Conservation (phyloP, 2,113 vertebrate genomes). For the Alethe castanea region DNA sequence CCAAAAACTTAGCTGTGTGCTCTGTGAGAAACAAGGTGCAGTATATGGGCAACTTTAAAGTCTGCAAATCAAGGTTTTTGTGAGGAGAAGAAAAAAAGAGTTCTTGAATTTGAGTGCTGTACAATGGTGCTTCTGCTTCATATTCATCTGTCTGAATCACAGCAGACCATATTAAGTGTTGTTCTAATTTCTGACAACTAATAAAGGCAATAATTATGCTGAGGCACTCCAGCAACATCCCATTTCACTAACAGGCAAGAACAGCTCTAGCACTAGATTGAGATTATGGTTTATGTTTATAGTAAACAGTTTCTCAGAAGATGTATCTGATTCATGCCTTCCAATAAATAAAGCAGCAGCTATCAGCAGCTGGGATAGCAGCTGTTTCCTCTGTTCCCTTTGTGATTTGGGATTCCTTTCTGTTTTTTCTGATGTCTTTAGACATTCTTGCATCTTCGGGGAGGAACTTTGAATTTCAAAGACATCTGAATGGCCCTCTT, state of each 20-base stretch:
- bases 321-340: neutral
- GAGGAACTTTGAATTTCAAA: neutral
- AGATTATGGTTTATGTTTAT: neutral
- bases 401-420: neutral
- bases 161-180: neutral
- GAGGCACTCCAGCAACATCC: neutral
- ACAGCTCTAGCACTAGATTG: neutral
- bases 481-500: neutral
- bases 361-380: neutral
- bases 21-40: neutral
- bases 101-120: neutral
- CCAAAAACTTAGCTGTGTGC: neutral
- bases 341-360: neutral
- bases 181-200: neutral
- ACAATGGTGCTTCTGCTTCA: neutral
- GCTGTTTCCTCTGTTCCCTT: neutral
- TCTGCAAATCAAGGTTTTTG: neutral
- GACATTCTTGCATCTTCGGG: neutral
- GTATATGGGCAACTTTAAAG: neutral
- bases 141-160: neutral
- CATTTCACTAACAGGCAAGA: neutral
- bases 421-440: neutral
- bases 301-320: neutral
- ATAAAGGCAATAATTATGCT: neutral
- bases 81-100: neutral